Conservation (phyloP, 2,888 invertebrate genomes). For the Drosophila antonietae region DNA sequence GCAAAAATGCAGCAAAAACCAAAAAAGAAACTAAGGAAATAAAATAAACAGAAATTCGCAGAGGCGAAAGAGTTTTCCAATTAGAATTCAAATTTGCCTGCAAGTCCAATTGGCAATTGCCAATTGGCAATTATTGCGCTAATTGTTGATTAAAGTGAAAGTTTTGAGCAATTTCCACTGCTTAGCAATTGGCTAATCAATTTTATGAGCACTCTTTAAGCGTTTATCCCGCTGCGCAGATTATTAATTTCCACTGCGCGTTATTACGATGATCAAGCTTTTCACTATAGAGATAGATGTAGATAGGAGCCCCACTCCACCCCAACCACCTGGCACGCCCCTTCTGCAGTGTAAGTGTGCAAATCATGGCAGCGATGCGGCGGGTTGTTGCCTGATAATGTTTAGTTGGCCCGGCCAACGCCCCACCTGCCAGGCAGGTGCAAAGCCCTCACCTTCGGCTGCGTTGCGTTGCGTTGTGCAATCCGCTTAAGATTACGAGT, state of each 20-base stretch:
- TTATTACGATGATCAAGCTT: conserved; percentile 18
- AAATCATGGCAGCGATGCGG: conserved; percentile 17
- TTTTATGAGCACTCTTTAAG: conserved; percentile 52
- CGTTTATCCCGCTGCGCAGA: conserved; percentile 25
- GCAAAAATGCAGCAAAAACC: not conserved
- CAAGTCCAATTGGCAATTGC: not conserved
- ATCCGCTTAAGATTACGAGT: conserved; percentile 43
- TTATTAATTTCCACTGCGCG: conserved; percentile 33
- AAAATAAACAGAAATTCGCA: not conserved
- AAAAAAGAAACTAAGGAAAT: conserved; percentile 5
- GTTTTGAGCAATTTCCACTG: conserved; percentile 32
- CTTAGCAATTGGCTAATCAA: conserved; percentile 58
- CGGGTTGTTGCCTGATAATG: conserved; percentile 44
- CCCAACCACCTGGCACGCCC: conserved; percentile 13
- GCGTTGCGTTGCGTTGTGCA: conserved; percentile 41
- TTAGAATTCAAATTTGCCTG: conserved; percentile 43
- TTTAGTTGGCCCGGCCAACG: conserved; percentile 6
- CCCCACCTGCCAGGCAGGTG: not conserved
- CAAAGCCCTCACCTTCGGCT: conserved; percentile 6
- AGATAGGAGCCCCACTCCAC: not conserved
- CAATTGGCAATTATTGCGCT: conserved; percentile 37
- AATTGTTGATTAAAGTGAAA: conserved; percentile 63
- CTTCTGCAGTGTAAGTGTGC: conserved; percentile 21
- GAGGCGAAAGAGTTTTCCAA: conserved; percentile 15
- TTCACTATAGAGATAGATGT: conserved; percentile 8